Conservation (phyloP, 2,113 vertebrate species). For the Ellobius talpinus region DNA sequence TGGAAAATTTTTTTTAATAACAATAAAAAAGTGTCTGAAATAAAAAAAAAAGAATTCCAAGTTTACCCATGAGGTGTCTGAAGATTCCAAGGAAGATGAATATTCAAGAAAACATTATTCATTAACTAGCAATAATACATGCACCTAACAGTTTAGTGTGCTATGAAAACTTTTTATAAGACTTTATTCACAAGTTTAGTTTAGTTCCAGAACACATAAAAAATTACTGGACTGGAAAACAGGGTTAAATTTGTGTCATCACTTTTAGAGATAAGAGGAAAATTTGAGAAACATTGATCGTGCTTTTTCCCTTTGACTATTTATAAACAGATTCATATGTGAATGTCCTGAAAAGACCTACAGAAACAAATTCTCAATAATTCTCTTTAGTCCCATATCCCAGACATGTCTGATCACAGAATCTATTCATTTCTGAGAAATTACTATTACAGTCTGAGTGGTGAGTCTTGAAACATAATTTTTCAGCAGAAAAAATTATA, state of each 20-base stretch:
- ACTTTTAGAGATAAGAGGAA: constrained; percentile 22
- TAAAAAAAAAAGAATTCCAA: too few species aligned
- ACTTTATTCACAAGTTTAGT: background rate
- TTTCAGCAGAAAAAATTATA: background rate
- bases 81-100: background rate
- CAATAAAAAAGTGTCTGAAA: too few species aligned
- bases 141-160: background rate
- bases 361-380: background rate
- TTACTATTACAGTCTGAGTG: background rate
- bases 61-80: background rate
- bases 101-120: constrained; percentile 2
- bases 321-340: background rate
- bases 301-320: background rate
- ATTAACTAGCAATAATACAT: background rate
- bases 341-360: background rate
- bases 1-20: too few species aligned
- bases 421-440: background rate
- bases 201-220: background rate
- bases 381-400: constrained; percentile 12
- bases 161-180: background rate
- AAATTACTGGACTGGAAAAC: background rate
- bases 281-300: background rate
- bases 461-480: background rate
- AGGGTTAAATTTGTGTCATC: background rate
- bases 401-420: background rate